These are phyloP conservation scores for Ladona fulva DNA, from an alignment of 1,140 invertebrate species.

Conservation along the genomic window DNA sequence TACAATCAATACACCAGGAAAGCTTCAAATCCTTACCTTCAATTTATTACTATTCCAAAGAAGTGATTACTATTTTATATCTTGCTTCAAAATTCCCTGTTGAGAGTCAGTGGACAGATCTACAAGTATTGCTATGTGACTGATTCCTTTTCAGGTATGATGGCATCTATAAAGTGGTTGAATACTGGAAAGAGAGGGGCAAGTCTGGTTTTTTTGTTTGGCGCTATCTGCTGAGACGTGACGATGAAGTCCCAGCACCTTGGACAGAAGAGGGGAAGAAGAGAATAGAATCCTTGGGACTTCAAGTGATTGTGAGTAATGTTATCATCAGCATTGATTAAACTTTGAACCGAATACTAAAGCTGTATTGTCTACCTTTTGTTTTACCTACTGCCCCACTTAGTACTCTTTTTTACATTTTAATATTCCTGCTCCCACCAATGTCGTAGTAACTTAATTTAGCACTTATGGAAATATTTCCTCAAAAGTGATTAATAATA, in stretches of 20 bases:
- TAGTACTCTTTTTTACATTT: not conserved
- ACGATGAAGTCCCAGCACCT: constrained; percentile 69
- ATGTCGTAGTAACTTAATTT: no score
- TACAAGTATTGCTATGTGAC: no score
- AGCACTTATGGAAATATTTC: not conserved
- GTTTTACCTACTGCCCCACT: not conserved
- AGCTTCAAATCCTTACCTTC: no score
- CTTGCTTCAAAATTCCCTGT: no score
- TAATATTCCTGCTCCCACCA: no score
- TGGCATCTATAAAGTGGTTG: constrained; percentile 72
- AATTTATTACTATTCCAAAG: no score
- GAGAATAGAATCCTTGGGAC: constrained; percentile 33
- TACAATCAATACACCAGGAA: no score
- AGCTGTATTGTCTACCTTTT: not conserved
- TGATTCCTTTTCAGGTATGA: constrained; percentile 48
- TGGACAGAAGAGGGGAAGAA: constrained; percentile 67
- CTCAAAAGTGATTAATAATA: not conserved
- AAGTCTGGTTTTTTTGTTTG: constrained; percentile 73
- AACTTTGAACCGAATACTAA: not conserved
- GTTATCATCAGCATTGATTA: not conserved
- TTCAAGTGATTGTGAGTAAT: constrained; percentile 36
- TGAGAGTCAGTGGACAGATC: no score
- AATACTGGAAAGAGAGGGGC: constrained; percentile 73
- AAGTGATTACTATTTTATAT: no score
- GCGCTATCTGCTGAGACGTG: constrained; percentile 67